Base-by-base conservation (phyloP, 1,140 invertebrate species). In the Atopsyche davidsoni region DNA sequence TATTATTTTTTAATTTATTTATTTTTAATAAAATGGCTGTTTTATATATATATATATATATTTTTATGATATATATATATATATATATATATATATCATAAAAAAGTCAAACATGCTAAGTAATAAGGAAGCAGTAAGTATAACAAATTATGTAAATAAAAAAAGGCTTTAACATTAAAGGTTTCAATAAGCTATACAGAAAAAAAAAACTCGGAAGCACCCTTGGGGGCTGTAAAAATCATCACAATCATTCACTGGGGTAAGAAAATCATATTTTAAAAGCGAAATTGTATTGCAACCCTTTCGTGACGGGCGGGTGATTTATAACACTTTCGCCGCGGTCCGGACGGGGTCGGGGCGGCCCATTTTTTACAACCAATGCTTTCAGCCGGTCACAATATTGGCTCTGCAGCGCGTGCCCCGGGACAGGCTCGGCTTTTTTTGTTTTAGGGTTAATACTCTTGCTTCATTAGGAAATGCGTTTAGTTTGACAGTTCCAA, bases 251-350 rank as follows among this genome's bases (percentile, higher is more conserved):
- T 21, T 49, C 24, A 49, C 41, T 31, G 38, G 35, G 25, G 44
- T 53, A 17, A 21, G 21, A 48, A 51, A 53, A 51, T 41, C 54
- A 50, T 53, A 57, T 53, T 53, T 57, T 50, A 53, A 53, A 56
- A 53, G 50, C 38, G 46, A 57, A 57, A 57, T 53, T 45, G 44
- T 51, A 48, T 47, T 32, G 22, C 49, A 28, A 51, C 48, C 41
- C 39, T 47, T 46, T 42, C 13, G 24, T 18, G 38, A 38, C 25
- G 43, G 28, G 28, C 18, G 21, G 18, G 42, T 57, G 55, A 57
- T 57, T 57, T 57, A 57, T 53, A 49, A 57, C 50, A 57, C 55
- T 57, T 57, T 57, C 50, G 46, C 31, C 35, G 50, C 50, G 55
- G 49, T 21, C 36, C 45, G 39, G 44, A 49, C 38, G 31, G 49